phyloP scores from a whole-genome alignment of 37 sponge, comb jelly and placozoan genomes.

The Cladorhizidae sp. region DNA sequence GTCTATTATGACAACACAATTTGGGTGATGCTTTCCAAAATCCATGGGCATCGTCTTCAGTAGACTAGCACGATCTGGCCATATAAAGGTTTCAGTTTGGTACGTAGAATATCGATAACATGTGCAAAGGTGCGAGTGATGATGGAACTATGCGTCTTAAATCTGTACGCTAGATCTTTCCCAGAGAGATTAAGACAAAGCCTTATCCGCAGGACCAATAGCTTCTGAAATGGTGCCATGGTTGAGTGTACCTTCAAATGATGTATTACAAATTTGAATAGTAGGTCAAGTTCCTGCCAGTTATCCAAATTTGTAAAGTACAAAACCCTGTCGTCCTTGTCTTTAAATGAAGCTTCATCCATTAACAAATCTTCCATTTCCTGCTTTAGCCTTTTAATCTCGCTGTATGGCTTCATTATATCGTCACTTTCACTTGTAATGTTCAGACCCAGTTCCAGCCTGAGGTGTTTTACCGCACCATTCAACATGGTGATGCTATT shows the following conservation, averaged over 20 bases:
- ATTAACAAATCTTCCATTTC: neutral
- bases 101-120: neutral
- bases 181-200: constrained; percentile 27
- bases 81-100: constrained; percentile 34
- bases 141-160: constrained; percentile 25
- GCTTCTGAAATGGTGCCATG: constrained; percentile 26
- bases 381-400: neutral
- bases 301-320: neutral
- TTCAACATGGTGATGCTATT: no score
- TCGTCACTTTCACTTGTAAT: neutral
- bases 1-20: constrained; percentile 20
- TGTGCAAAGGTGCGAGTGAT: constrained; percentile 22
- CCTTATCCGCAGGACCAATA: constrained; percentile 30
- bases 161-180: constrained; percentile 52
- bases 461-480: no score
- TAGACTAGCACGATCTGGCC: constrained; percentile 57
- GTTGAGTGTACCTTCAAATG: neutral
- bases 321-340: neutral
- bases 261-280: neutral
- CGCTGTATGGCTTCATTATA: neutral
- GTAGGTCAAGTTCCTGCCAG: neutral
- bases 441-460: no score
- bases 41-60: constrained; percentile 62
- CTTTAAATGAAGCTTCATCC: neutral
- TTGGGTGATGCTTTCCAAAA: constrained; percentile 35